Evolutionary conservation across 30 jellyfish, hydroid and myxozoan species (phyloP).

Genomic region (Chironex yamaguchii): DNA sequence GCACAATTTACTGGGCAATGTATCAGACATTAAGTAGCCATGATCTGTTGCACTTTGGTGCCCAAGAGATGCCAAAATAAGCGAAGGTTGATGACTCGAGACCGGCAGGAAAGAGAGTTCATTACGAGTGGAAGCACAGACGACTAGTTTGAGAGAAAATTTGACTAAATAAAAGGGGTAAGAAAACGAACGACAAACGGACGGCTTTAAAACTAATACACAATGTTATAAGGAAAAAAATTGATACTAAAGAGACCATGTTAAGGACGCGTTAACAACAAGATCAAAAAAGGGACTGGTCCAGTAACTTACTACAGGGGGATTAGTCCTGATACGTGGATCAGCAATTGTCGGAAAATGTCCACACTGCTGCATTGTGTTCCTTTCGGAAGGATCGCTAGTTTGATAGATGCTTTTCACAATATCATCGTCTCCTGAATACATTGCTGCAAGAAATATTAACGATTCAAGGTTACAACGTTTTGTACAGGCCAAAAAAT

Average conservation of each 20-base stretch:
- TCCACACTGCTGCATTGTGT: background rate
- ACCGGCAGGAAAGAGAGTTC: too few relatives aligned
- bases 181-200: too few relatives aligned
- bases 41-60: too few relatives aligned
- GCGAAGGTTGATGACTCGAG: too few relatives aligned
- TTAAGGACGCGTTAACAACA: background rate
- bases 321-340: constrained; percentile 44
- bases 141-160: too few relatives aligned
- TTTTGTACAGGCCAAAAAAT: background rate
- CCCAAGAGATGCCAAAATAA: too few relatives aligned
- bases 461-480: background rate
- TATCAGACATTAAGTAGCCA: too few relatives aligned
- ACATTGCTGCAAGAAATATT: background rate
- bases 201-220: too few relatives aligned
- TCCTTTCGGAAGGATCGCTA: background rate
- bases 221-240: constrained; percentile 16
- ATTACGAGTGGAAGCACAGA: too few relatives aligned
- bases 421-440: background rate
- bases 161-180: too few relatives aligned
- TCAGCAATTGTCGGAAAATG: constrained; percentile 10
- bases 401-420: background rate
- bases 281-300: background rate
- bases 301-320: constrained; percentile 42
- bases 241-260: constrained; percentile 22
- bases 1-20: too few relatives aligned